These are phyloP conservation scores for Eurytoma californica DNA, from an alignment of 2,888 invertebrate species.

Conservation along the genomic window DNA sequence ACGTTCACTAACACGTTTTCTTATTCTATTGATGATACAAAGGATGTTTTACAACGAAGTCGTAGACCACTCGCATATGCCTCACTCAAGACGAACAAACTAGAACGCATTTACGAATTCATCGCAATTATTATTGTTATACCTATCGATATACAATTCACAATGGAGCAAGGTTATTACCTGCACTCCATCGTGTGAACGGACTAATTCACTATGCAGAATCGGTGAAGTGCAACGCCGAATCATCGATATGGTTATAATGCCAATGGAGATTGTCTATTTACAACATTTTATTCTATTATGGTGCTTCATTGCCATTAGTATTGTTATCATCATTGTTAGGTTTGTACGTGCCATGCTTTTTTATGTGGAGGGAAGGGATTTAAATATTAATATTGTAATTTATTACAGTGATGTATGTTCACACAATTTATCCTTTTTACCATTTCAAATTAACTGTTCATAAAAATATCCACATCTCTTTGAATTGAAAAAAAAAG, in stretches of 20 bases:
- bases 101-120: background rate
- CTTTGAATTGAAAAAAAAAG: too few relatives aligned
- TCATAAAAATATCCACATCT: too few relatives aligned
- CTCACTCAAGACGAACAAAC: slow-evolving; percentile 22
- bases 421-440: too few relatives aligned
- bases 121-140: background rate
- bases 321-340: slow-evolving; percentile 12
- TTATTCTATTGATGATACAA: slow-evolving; percentile 22
- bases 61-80: slow-evolving; percentile 27
- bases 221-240: slow-evolving; percentile 33
- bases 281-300: slow-evolving; percentile 35
- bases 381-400: too few relatives aligned
- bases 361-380: slow-evolving; percentile 6
- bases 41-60: slow-evolving; percentile 16
- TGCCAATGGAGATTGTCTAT: slow-evolving; percentile 21
- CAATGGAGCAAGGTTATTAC: background rate
- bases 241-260: slow-evolving; percentile 32
- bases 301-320: slow-evolving; percentile 23
- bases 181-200: background rate
- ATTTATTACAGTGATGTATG: too few relatives aligned
- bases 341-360: slow-evolving; percentile 49
- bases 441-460: too few relatives aligned
- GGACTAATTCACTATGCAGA: slow-evolving; percentile 17
- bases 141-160: background rate
- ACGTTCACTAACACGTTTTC: slow-evolving; percentile 51